Evolutionary conservation across 2,888 invertebrate genomes (phyloP).

Genomic region (Oligia fasciuncula): DNA sequence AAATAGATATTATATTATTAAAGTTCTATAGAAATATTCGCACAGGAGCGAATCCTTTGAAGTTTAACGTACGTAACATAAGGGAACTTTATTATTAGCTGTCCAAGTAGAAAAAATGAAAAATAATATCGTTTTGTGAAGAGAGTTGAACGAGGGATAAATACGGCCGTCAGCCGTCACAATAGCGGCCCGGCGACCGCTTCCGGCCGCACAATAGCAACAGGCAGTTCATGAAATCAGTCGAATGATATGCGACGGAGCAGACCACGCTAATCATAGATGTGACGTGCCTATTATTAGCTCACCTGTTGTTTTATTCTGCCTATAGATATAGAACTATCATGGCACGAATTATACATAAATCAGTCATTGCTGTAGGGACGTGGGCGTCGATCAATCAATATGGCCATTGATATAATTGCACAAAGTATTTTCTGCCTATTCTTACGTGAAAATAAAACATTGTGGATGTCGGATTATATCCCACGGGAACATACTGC

Average conservation of each 20-base stretch:
- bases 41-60: slow-evolving; percentile 50
- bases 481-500: background rate
- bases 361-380: slow-evolving; percentile 23
- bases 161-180: slow-evolving; percentile 30
- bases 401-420: slow-evolving; percentile 12
- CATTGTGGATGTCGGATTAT: background rate
- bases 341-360: slow-evolving; percentile 15
- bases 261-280: slow-evolving; percentile 46
- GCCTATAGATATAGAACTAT: slow-evolving; percentile 1
- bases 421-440: background rate
- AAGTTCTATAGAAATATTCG: slow-evolving; percentile 36
- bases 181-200: slow-evolving; percentile 43
- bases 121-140: slow-evolving; percentile 41
- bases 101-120: slow-evolving; percentile 41
- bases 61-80: slow-evolving; percentile 41
- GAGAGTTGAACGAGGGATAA: slow-evolving; percentile 30
- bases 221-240: slow-evolving; percentile 73
- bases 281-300: slow-evolving; percentile 20
- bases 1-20: slow-evolving; percentile 28
- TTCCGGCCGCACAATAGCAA: slow-evolving; percentile 67
- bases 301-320: slow-evolving; percentile 13
- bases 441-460: background rate
- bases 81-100: slow-evolving; percentile 46
- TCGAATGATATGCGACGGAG: slow-evolving; percentile 44
- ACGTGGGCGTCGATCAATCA: slow-evolving; percentile 12